Percentiles rank a stretch among this genome's conserved stretches.
Evolutionary conservation across 2,888 invertebrate genomes (phyloP).

Genomic region (Dryobota labecula): DNA sequence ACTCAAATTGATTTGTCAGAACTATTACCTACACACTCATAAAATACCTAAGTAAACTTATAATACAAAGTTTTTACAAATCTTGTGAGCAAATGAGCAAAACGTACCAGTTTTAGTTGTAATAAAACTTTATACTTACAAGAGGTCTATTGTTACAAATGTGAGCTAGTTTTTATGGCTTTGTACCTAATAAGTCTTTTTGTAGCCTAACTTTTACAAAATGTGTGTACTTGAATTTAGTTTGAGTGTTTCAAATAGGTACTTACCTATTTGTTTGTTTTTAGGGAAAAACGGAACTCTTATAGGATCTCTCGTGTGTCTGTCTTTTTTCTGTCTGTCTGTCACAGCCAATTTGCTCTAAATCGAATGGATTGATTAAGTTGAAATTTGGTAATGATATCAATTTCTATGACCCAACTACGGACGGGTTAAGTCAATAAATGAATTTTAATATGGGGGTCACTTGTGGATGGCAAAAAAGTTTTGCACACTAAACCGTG

Average conservation of each 20-base stretch:
- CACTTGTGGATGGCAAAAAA: too few relatives aligned
- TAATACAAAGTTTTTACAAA: slow-evolving; percentile 4
- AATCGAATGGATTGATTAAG: too few relatives aligned
- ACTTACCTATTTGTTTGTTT: slow-evolving; percentile 1
- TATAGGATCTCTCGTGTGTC: too few relatives aligned
- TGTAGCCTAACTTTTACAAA: slow-evolving; percentile 37
- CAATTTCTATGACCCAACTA: too few relatives aligned
- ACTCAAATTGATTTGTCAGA: too few relatives aligned
- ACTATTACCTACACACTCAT: not conserved
- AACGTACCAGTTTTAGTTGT: slow-evolving; percentile 20
- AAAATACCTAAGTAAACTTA: not conserved
- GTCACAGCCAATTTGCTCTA: too few relatives aligned
- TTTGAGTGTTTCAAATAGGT: slow-evolving; percentile 12
- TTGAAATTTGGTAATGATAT: too few relatives aligned
- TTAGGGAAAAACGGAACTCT: too few relatives aligned
- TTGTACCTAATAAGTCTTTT: slow-evolving; percentile 39
- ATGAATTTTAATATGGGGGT: too few relatives aligned
- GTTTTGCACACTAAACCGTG: too few relatives aligned
- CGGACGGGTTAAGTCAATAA: too few relatives aligned
- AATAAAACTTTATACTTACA: slow-evolving; percentile 32
- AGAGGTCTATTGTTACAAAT: slow-evolving; percentile 20
- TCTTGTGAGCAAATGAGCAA: slow-evolving; percentile 8
- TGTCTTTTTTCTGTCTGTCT: too few relatives aligned
- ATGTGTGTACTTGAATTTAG: slow-evolving; percentile 30
- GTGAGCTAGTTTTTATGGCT: slow-evolving; percentile 28